Percentiles rank a stretch among this genome's conserved stretches.
Conservation (phyloP, 23 tunicate species). For the Ciona savignyi region DNA sequence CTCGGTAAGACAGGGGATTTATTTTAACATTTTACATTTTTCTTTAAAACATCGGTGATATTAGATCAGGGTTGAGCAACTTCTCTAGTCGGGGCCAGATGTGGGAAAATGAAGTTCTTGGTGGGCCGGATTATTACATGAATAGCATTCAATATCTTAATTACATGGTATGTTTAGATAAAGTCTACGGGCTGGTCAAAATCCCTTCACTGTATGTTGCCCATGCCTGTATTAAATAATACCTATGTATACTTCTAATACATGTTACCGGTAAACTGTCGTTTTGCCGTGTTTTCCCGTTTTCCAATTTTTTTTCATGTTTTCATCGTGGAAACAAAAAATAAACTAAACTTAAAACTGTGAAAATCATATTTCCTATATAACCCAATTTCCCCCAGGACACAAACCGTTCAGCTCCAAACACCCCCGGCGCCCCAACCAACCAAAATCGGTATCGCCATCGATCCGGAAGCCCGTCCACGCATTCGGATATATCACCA, state of each 20-base stretch:
- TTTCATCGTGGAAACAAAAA: too few species aligned
- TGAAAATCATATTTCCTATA: background rate
- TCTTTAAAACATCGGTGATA: too few species aligned
- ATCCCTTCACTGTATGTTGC: background rate
- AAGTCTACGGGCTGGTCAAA: too few species aligned
- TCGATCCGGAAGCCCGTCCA: slow-evolving; percentile 48
- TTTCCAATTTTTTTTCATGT: background rate
- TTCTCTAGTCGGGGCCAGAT: too few species aligned
- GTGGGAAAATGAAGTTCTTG: too few species aligned
- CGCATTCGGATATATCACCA: slow-evolving; percentile 12
- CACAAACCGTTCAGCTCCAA: slow-evolving; percentile 24
- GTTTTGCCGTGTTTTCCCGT: background rate
- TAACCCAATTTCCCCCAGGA: slow-evolving; percentile 11
- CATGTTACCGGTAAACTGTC: background rate
- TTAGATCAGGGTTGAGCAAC: too few species aligned
- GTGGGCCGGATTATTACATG: too few species aligned
- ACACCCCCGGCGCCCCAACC: background rate
- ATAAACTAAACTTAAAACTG: too few species aligned
- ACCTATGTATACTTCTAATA: background rate
- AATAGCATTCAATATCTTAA: background rate
- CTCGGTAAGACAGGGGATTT: slow-evolving; percentile 33
- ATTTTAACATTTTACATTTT: background rate
- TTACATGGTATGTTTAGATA: too few species aligned
- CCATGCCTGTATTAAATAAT: background rate
- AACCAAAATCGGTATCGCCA: slow-evolving; percentile 4